Evolutionary conservation across 2,113 vertebrate genomes (phyloP).

Genomic region (Aegithalos caudatus): DNA sequence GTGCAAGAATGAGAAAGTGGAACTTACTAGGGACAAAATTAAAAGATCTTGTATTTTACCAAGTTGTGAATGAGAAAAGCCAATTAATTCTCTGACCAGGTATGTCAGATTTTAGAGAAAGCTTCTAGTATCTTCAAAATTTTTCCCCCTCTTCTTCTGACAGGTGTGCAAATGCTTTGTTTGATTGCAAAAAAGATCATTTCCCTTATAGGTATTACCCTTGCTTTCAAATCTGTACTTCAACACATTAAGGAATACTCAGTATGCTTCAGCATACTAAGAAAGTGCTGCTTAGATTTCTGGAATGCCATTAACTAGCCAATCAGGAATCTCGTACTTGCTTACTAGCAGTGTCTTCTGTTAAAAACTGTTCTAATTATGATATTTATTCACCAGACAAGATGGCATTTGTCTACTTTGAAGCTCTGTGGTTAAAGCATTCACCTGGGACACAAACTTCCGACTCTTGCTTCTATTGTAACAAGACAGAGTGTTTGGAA

Average conservation of each 20-base stretch:
- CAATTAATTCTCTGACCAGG: background rate
- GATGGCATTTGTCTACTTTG: background rate
- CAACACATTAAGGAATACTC: background rate
- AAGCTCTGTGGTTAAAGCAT: background rate
- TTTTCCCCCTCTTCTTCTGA: background rate
- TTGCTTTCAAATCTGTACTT: background rate
- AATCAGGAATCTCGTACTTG: background rate
- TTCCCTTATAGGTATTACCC: background rate
- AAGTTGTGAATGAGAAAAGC: background rate
- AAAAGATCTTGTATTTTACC: background rate
- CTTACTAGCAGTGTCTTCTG: background rate
- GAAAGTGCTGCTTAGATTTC: background rate
- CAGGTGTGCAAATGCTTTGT: background rate
- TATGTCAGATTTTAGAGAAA: background rate
- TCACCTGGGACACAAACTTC: background rate
- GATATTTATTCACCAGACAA: background rate
- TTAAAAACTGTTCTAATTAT: background rate
- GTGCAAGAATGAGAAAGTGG: background rate
- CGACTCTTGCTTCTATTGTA: background rate
- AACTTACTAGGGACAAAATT: background rate
- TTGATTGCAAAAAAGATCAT: background rate
- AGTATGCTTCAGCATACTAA: background rate
- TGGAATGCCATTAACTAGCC: background rate
- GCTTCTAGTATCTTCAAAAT: background rate
- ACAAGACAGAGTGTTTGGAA: background rate